phyloP scores from a whole-genome alignment of 2,888 invertebrate species.

The Ormyrus rosae region DNA sequence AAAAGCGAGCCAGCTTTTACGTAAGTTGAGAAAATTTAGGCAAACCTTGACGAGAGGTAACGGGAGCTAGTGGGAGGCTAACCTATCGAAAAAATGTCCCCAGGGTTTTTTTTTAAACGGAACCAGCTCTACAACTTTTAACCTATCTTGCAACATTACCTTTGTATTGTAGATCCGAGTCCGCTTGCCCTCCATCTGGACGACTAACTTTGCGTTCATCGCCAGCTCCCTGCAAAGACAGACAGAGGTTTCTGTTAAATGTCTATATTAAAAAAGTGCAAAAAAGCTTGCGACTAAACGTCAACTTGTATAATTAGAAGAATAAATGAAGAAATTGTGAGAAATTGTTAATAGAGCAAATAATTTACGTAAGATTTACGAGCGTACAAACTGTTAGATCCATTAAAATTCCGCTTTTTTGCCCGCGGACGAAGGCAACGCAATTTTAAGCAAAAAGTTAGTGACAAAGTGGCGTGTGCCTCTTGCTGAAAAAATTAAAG shows the following conservation, averaged over 20 bases:
- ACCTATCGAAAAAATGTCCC: no score
- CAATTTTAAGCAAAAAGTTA: no score
- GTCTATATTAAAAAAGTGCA: background rate
- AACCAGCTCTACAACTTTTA: no score
- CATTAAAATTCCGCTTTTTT: constrained; percentile 15
- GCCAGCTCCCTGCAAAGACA: constrained; percentile 85
- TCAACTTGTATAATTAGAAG: background rate
- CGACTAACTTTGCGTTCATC: constrained; percentile 88
- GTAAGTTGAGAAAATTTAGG: no score
- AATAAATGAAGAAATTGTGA: background rate
- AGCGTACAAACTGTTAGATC: constrained; percentile 7
- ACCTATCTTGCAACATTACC: constrained; percentile 73
- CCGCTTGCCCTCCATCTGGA: constrained; percentile 91
- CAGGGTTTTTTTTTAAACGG: no score
- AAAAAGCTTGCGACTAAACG: background rate
- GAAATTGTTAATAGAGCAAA: background rate
- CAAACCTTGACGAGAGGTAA: no score
- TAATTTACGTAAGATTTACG: constrained; percentile 16
- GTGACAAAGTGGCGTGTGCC: no score
- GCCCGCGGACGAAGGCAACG: no score
- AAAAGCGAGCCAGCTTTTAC: no score
- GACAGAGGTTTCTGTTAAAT: background rate
- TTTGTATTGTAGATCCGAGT: constrained; percentile 87
- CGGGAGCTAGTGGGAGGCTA: no score
- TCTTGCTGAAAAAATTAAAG: no score